Conservation (phyloP, 2,113 vertebrate species). For the Otolemur garnettii region DNA sequence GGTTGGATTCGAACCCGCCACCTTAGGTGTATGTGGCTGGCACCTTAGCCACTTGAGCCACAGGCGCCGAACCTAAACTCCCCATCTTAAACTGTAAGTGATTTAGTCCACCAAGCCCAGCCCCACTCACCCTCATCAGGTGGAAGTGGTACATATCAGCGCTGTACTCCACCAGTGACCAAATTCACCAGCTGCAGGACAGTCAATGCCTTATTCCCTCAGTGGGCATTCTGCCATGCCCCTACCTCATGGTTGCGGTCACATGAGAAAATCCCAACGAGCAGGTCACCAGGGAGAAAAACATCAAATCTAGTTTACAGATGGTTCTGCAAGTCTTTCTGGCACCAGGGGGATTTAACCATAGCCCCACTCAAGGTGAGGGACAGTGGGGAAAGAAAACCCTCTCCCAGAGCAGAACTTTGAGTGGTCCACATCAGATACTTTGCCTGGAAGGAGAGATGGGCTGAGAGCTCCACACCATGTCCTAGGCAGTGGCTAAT, state of each 20-base stretch:
- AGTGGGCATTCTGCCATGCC: fast-evolving
- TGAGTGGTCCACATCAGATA: not conserved
- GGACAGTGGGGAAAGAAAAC: not conserved
- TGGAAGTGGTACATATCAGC: not conserved
- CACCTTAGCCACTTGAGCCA: no score
- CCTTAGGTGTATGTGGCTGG: no score
- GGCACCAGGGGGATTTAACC: not conserved
- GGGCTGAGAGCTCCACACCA: not conserved
- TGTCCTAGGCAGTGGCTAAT: not conserved
- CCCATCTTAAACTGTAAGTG: not conserved
- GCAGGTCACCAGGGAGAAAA: not conserved
- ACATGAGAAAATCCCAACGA: not conserved
- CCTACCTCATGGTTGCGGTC: fast-evolving
- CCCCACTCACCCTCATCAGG: not conserved
- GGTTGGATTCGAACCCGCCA: no score
- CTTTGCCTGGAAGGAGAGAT: not conserved
- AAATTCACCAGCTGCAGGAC: no score
- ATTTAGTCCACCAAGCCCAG: not conserved
- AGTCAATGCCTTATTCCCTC: not conserved
- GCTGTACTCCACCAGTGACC: fast-evolving
- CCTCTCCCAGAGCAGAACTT: not conserved
- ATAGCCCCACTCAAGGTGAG: no score
- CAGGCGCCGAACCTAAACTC: no score
- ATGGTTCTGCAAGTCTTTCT: not conserved
- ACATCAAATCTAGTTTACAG: not conserved